Evolutionary conservation across 2,113 vertebrate genomes (phyloP).

Genomic region (Chaetops frenatus): DNA sequence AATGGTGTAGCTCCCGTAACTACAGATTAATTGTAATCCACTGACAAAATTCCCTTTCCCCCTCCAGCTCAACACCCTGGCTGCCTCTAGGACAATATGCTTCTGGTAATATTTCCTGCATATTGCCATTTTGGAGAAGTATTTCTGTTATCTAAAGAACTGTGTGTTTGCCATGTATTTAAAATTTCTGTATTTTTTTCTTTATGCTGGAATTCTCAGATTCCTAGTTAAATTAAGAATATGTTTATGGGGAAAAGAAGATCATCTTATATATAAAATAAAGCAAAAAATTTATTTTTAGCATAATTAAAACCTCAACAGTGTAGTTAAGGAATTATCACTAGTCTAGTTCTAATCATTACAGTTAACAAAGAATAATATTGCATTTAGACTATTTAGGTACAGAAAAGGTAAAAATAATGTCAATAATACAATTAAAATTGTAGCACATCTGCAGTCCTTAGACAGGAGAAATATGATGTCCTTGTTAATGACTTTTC

Average conservation of each 20-base stretch:
- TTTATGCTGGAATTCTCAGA: neutral
- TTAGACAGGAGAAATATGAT: neutral
- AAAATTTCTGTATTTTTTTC: neutral
- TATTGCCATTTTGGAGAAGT: neutral
- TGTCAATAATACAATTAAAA: neutral
- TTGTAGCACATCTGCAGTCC: neutral
- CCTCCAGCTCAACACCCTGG: neutral
- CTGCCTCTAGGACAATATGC: neutral
- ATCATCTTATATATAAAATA: neutral
- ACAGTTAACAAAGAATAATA: neutral
- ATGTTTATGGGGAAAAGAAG: neutral
- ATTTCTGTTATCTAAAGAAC: neutral
- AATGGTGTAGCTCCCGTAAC: neutral
- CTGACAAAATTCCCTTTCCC: neutral
- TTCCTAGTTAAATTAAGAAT: neutral
- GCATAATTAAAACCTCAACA: neutral
- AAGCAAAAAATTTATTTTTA: neutral
- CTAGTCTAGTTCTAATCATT: neutral
- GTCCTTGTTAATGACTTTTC: neutral
- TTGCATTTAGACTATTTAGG: neutral
- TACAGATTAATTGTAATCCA: neutral
- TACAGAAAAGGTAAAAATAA: neutral
- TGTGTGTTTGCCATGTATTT: fast-evolving
- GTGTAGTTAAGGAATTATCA: neutral
- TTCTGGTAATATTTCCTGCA: neutral